Base-by-base conservation (phyloP, 2,113 vertebrate genomes). In the Electrona antarctica region DNA sequence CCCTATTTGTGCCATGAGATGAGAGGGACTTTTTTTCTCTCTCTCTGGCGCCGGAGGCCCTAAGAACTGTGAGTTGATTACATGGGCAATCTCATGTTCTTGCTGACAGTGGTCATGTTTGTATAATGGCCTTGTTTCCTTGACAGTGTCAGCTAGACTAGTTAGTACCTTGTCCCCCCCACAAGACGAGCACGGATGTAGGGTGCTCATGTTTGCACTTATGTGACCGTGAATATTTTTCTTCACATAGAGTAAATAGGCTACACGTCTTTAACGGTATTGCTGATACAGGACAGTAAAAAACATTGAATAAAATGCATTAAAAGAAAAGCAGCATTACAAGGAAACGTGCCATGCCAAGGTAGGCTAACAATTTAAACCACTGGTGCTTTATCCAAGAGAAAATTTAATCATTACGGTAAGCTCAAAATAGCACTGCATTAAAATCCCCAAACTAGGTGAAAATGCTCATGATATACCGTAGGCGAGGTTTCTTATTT, bases 1-100 rank as follows among this genome's bases (percentile, higher is more conserved):
- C 86, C 88, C 88, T 92, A 90, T 93, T 85, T 81, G 87, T 91
- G 82, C 88, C 84, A 87, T 73, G 77, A 89, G 88, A 91, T 89
- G 88, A 91, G 88, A 90, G 88, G 77, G 62, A 74, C 81, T 85
- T 84, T 73, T 74, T 74, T 28, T 29, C 81, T 82, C 71, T 85
- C 73, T 74, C 29, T 21, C 81, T 82, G 86, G 88, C 85, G 87
- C 87, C 84, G 86, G 86, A 81, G 88, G 82, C 81, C 84, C 81
- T 46, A 63, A 29, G 84, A 72, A 81, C 73, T 81, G 6, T 61
- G 58, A 67, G 79, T 82, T 77, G 79, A 86, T 87, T 84, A 87
- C 87, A 88, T 78, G 57, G 41, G 54, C 21, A 67, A 81, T 78
- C 79, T 79, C 77, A 15, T 69, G 79, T 68, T 67, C 4, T 46